Evolutionary conservation across 2,113 vertebrate genomes (phyloP), one percentile per base, ranked within the genome.

Genomic region (Semicossyphus pulcher): DNA sequence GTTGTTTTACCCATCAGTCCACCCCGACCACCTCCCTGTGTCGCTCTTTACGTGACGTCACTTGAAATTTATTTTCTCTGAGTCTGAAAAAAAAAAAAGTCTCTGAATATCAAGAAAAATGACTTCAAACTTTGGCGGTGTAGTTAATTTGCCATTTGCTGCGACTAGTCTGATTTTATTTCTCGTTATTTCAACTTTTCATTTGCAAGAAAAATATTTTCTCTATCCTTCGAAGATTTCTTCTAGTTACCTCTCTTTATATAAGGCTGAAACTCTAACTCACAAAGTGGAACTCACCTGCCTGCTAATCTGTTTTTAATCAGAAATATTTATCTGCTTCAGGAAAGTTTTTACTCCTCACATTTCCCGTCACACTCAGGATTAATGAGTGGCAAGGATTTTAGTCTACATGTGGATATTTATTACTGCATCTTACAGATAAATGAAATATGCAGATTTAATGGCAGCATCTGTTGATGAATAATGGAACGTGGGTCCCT

Each of bases 401-500:
- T 77, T 65, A 41, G 44, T 86, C 52, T 52, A 51, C 58, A 70
- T 36, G n/a, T 26, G 20, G 31, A 74, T 57, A 73, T 82, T 65
- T 76, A 51, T 67, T n/a, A 36, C 31, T 15, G 51, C 54, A 71
- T 63, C 60, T 29, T 1, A n/a, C 14, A 51, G 34, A 80, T 60
- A 60, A 67, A 83, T 83, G 36, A 80, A 60, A 76, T 78, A 80
- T 86, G 83, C 57, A 76, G 47, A 86, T 73, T 32, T 14, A 44
- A 57, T 69, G 47, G 26, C 28, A 32, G 45, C 20, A 5, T 65
- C 51, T 73, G 23, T 52, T 37, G 49, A 65, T 81, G 72, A 81
- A 85, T 66, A 74, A 83, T 85, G 74, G 39, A 86, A 28, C 34
- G 47, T 5, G 20, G 63, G 16, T 5, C 26, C 18, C 47, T 4